Evolutionary conservation across 2,888 invertebrate species (phyloP).

Genomic region (Eupeodes latifasciatus): DNA sequence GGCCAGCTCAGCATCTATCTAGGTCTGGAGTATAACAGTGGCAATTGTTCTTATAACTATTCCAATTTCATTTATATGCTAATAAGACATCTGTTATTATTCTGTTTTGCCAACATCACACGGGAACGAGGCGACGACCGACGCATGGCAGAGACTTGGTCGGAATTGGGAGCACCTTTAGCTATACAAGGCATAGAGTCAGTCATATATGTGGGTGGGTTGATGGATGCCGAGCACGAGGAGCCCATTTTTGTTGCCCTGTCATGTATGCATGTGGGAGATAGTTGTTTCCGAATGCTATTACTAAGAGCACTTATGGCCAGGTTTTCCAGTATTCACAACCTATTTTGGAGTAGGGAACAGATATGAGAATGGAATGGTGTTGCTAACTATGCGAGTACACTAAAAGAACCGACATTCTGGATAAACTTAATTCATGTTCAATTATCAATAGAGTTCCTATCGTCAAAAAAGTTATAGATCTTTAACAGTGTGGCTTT

Average conservation of each 20-base stretch:
- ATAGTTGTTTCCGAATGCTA: slow-evolving; percentile 56
- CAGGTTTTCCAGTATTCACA: slow-evolving; percentile 62
- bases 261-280: slow-evolving; percentile 34
- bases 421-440: neutral
- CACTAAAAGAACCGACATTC: neutral
- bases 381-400: neutral
- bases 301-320: slow-evolving; percentile 69
- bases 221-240: neutral
- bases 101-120: slow-evolving; percentile 76
- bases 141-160: neutral
- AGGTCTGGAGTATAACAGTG: slow-evolving; percentile 18
- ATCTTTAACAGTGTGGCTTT: no score
- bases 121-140: slow-evolving; percentile 2
- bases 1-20: slow-evolving; percentile 32
- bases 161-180: slow-evolving; percentile 9
- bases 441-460: no score
- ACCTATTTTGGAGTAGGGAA: slow-evolving; percentile 45
- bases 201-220: slow-evolving; percentile 54
- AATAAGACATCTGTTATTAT: slow-evolving; percentile 80
- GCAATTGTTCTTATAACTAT: slow-evolving; percentile 77
- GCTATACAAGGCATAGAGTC: neutral
- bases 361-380: neutral
- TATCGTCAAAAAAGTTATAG: no score
- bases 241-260: slow-evolving; percentile 34
- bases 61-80: slow-evolving; percentile 80